A percentile compares a stretch with the other conserved stretches of the same genome.
Conservation (phyloP, 2,113 vertebrate genomes). For the Eublepharis macularius region DNA sequence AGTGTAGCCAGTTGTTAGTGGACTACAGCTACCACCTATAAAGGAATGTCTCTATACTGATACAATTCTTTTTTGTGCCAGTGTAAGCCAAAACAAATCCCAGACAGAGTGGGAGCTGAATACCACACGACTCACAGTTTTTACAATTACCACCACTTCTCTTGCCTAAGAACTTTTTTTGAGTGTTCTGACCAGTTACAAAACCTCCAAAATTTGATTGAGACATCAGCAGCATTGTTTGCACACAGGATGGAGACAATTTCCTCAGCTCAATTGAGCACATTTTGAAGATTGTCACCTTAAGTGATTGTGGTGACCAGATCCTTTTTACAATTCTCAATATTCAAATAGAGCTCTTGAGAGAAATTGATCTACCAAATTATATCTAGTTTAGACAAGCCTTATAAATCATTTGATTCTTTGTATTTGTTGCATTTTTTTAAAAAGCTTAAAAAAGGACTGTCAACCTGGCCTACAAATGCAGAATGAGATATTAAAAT, state of each 20-base stretch:
- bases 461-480: no score
- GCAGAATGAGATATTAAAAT: no score
- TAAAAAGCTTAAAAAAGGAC: no score
- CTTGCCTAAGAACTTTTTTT: not conserved
- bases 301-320: not conserved
- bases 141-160: not conserved
- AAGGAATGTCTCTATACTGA: not conserved
- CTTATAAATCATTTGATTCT: no score
- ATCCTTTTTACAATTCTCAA: not conserved
- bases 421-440: no score
- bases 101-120: not conserved
- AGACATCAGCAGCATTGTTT: not conserved
- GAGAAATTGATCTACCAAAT: not conserved
- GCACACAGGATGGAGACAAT: not conserved
- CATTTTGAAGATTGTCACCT: not conserved
- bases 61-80: not conserved
- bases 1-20: no score
- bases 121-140: not conserved
- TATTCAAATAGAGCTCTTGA: not conserved
- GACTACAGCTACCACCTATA: not conserved
- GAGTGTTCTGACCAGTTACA: not conserved
- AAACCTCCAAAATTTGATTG: not conserved
- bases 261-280: not conserved
- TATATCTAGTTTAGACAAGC: no score
- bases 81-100: not conserved